Conservation (phyloP, 2,797 vertebrate genomes). For the Sphenodon punctatus region DNA sequence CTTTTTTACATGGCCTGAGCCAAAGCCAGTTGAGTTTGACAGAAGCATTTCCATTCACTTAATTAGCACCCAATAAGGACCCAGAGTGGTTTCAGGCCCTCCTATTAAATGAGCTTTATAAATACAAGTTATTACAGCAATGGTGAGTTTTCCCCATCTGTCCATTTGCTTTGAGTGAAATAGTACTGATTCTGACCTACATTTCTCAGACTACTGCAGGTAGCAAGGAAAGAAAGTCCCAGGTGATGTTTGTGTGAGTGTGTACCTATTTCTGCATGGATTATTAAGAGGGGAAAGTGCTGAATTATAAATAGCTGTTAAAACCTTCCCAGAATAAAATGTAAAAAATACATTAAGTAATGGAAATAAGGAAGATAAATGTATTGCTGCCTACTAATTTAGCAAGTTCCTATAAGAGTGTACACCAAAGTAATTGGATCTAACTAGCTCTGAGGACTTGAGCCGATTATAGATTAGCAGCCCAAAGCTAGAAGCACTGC, state of each 20-base stretch:
- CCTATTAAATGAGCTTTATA: neutral
- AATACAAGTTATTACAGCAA: neutral
- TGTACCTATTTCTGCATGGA: slow-evolving; percentile 20
- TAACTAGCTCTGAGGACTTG: slow-evolving; percentile 41
- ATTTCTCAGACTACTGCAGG: neutral
- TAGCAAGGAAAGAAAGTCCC: neutral
- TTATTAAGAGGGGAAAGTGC: neutral
- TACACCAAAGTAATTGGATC: slow-evolving; percentile 60
- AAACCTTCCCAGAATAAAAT: slow-evolving; percentile 63
- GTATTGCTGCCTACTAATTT: slow-evolving; percentile 55
- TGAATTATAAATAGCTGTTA: slow-evolving; percentile 46
- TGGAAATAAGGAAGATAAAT: slow-evolving; percentile 65
- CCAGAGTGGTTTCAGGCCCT: no score
- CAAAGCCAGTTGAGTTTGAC: neutral
- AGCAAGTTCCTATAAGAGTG: slow-evolving; percentile 32
- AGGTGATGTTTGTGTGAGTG: neutral
- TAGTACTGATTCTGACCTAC: neutral
- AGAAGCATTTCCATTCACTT: neutral
- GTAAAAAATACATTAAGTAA: slow-evolving; percentile 71
- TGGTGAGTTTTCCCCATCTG: neutral
- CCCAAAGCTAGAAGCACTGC: no score
- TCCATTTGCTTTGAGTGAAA: neutral
- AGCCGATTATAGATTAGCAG: slow-evolving; percentile 31
- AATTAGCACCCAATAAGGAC: no score
- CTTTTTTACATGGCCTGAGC: neutral